phyloP scores from a whole-genome alignment of 2,113 vertebrate species.

The human region GRCh38 chr3:136943001-136943500 shows the following conservation, averaged over 20 bases:
- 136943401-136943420: background rate
- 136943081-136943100: background rate
- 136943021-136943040: background rate
- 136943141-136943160: background rate
- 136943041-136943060: background rate
- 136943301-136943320: conserved; percentile 7
- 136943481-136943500: conserved; percentile 6
- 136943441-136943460: conserved; percentile 3
- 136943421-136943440: background rate
- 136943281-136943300: conserved; percentile 4
- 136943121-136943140: background rate
- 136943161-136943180: background rate
- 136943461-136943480: background rate
- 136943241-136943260: background rate
- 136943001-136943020: background rate
- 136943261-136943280: background rate
- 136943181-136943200: background rate
- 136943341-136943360: background rate
- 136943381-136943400: background rate
- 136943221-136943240: background rate
- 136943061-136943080: background rate
- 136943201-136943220: background rate
- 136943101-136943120: background rate
- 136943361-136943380: conserved; percentile 6
- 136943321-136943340: background rate